Evolutionary conservation across 2,113 vertebrate genomes (phyloP), one percentile per base, ranked within the genome.

Genomic region (Menidia beryllina): DNA sequence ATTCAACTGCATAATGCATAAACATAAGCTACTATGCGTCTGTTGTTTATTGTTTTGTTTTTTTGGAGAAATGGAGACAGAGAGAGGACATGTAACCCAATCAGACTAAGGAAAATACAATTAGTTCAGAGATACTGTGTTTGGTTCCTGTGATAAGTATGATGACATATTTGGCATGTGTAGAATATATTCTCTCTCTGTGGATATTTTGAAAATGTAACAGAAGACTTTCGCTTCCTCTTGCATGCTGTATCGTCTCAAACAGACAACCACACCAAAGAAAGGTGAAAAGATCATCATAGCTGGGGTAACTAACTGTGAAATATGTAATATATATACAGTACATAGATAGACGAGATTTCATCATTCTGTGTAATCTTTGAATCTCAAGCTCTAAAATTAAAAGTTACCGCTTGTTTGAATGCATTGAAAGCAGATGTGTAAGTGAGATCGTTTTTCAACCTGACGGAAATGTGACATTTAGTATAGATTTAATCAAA

Each of bases 401-500:
- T n/a, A n/a, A n/a, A n/a, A 55, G 2, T 20, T 20, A 12, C 27
- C 8, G 30, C 19, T 20, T 12, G n/a, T 23, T 30, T 20, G 17
- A 45, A 20, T 20, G 20, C 39, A 47, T 0, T 27, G 1, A 55
- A 70, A 71, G 24, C 34, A 69, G 65, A 66, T 71, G 43, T 66
- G 45, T n/a, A 12, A 21, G 20, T 20, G 61, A 34, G 10, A 21
- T 12, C 11, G 38, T 60, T 10, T 4, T 45, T 8, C 5, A 19
- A 11, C 23, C 17, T 23, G 36, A 55, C 53, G 34, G n/a, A 21
- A 55, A 55, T 34, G 10, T n/a, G 1, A 52, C 13, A 27, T n/a
- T n/a, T n/a, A n/a, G n/a, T n/a, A n/a, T n/a, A n/a, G n/a, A n/a
- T n/a, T n/a, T n/a, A n/a, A n/a, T n/a, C n/a, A n/a, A n/a, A 41